Conservation (phyloP, 2,113 vertebrate species). For the Phoenicopterus ruber region DNA sequence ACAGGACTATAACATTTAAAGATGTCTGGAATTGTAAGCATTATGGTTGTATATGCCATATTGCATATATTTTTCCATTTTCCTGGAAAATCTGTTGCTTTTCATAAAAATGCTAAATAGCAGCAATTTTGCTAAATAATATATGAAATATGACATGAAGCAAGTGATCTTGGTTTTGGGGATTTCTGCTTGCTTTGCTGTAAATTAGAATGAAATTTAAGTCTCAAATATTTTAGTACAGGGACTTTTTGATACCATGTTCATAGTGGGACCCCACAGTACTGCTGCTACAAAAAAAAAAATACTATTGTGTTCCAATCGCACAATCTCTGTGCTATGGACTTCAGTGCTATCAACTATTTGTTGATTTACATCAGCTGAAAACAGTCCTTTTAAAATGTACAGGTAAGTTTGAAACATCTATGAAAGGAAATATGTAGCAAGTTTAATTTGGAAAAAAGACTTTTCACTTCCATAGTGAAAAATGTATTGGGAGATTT, state of each 20-base stretch:
- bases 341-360: neutral
- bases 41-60: neutral
- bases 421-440: neutral
- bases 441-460: neutral
- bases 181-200: neutral
- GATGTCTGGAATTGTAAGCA: neutral
- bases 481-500: neutral
- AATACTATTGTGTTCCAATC: neutral
- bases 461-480: neutral
- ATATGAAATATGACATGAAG: neutral
- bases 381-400: neutral
- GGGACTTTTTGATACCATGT: neutral
- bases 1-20: neutral
- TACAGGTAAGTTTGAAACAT: neutral
- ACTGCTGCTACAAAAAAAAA: neutral
- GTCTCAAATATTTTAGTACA: neutral
- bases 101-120: neutral
- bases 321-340: neutral
- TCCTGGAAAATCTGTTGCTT: neutral
- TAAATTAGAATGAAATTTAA: neutral
- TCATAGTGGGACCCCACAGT: neutral
- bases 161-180: neutral
- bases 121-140: neutral
- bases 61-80: neutral
- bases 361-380: neutral